Percentiles rank a stretch among this genome's conserved stretches.
Conservation (phyloP, 2,113 vertebrate genomes). For the Chunga burmeisteri region DNA sequence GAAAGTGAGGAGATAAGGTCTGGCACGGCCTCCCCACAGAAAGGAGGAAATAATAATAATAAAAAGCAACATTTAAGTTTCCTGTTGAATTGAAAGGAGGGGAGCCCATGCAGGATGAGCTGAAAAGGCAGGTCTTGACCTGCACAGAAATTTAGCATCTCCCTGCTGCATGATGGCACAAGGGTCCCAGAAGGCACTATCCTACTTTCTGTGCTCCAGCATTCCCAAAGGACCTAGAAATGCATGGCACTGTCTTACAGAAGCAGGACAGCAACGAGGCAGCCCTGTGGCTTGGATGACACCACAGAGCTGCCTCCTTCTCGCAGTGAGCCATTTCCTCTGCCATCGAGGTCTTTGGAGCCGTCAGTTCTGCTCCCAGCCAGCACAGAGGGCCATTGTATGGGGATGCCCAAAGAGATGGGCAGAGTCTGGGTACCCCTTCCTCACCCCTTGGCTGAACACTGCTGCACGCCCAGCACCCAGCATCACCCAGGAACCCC, state of each 20-base stretch:
- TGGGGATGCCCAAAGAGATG: not conserved
- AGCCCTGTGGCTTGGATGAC: not conserved
- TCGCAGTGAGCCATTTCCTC: rapidly evolving
- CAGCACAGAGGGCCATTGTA: not conserved
- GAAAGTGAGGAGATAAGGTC: not conserved
- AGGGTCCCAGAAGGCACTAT: not conserved
- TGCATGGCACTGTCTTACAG: not conserved
- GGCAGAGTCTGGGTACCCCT: not conserved
- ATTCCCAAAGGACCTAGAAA: not conserved
- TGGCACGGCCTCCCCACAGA: not conserved
- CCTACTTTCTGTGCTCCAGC: not conserved
- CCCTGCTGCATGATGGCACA: not conserved
- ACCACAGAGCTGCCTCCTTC: not conserved
- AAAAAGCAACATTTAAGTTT: not conserved
- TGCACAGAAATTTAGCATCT: not conserved
- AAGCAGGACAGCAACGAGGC: not conserved
- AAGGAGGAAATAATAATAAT: not conserved
- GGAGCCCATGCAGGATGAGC: not conserved
- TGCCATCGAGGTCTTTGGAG: not conserved
- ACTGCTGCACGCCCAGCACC: not conserved
- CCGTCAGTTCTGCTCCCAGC: not conserved
- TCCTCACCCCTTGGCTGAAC: not conserved
- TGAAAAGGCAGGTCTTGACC: not conserved
- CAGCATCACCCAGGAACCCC: not conserved
- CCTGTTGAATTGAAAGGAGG: not conserved